These are phyloP conservation scores for Sebastes schlegelii DNA, from an alignment of 2,113 vertebrate genomes.

Conservation along the genomic window DNA sequence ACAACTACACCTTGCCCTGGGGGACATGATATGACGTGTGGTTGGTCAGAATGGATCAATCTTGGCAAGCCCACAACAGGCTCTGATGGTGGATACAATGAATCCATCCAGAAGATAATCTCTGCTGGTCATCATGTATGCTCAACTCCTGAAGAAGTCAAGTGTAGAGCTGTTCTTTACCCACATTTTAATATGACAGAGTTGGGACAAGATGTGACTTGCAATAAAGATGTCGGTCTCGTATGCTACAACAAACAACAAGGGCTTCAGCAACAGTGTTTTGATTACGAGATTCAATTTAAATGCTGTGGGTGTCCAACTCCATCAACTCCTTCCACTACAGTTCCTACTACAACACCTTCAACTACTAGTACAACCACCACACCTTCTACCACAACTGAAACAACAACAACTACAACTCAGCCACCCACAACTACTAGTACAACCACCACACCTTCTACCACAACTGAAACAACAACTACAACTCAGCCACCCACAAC, in stretches of 20 bases:
- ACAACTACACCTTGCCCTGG: background rate
- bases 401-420: background rate
- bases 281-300: too few relatives aligned
- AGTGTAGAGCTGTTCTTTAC: conserved; percentile 57
- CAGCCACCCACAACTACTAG: background rate
- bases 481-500: accelerated
- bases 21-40: background rate
- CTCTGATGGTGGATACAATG: conserved; percentile 50
- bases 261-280: background rate
- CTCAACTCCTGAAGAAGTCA: conserved; percentile 2
- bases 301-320: too few relatives aligned
- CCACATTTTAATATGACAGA: background rate
- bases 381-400: background rate
- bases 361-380: background rate
- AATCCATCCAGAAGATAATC: conserved; percentile 35
- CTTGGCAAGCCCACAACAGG: conserved; percentile 44
- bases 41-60: conserved; percentile 50
- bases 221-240: conserved; percentile 48
- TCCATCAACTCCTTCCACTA: too few relatives aligned
- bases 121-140: conserved; percentile 33
- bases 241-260: conserved; percentile 71
- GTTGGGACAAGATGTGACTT: conserved; percentile 66
- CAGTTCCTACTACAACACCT: too few relatives aligned
- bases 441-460: background rate
- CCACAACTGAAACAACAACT: background rate